phyloP scores from a whole-genome alignment of 2,797 vertebrate species.

The Nasua narica region DNA sequence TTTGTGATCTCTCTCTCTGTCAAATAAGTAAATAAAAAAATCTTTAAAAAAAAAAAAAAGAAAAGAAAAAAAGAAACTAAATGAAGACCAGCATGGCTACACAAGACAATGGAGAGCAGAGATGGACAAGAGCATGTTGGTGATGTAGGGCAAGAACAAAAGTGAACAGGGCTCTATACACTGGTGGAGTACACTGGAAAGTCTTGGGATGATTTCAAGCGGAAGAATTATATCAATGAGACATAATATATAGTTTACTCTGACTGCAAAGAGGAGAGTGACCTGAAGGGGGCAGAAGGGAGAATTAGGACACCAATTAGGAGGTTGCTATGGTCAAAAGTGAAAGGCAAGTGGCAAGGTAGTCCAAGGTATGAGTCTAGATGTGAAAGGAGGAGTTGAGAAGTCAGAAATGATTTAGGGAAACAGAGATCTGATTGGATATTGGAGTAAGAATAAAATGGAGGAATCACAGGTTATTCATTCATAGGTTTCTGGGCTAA shows the following conservation, averaged over 20 bases:
- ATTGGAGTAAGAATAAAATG: neutral
- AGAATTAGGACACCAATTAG: neutral
- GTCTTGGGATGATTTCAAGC: neutral
- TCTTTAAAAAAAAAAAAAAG: too few relatives aligned
- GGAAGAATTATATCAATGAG: neutral
- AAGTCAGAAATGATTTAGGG: neutral
- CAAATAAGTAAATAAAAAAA: too few relatives aligned
- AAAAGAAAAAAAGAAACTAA: neutral
- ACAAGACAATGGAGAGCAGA: too few relatives aligned
- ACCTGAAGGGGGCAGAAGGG: neutral
- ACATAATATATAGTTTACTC: neutral
- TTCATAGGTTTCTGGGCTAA: neutral
- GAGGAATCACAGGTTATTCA: neutral
- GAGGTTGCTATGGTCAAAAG: neutral
- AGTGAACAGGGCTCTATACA: accelerated
- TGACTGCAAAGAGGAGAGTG: neutral
- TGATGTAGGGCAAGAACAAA: neutral
- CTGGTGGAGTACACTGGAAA: neutral
- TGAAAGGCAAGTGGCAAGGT: neutral
- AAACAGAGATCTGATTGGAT: neutral
- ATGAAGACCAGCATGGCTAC: neutral
- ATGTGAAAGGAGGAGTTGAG: neutral
- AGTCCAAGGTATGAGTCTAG: neutral
- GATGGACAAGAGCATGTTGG: accelerated
- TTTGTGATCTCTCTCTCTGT: too few relatives aligned